Evolutionary conservation across 2,113 vertebrate species (phyloP), one percentile per base, ranked within the genome.

Genomic region (Xiphophorus couchianus): DNA sequence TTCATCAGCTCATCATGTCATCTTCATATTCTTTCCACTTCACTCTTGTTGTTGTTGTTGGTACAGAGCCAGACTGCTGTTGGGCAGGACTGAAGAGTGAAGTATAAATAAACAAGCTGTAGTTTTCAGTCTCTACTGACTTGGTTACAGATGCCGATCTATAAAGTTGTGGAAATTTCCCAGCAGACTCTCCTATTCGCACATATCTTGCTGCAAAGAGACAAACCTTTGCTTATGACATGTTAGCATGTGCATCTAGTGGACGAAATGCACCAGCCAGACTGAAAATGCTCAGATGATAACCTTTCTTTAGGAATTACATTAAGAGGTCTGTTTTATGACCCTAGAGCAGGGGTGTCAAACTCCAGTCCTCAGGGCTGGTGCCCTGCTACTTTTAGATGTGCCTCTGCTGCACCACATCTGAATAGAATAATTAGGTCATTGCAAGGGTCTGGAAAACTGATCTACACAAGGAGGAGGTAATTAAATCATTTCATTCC

Each of bases 1-100:
- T 44, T 78, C 74, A 61, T 68, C 66, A 71, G 64, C 66, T 86
- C 61, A 42, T 54, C 71, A 62, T 64, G 85, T 76, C 62, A 4
- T 15, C 66, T 51, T 76, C 64, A 58, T 54, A 86, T 85, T 90
- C 75, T 89, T 91, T 87, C 85, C 88, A 83, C 27, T 62, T 31
- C 30, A 69, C 14, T 63, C 64, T 69, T 69, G 64, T 78, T 79
- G 80, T 79, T 87, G 35, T 75, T 5, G 44, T 66, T 82, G 86
- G 82, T 71, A 58, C 42, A 10, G 17, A 35, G 82, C 83, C 90
- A 90, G 73, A 28, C 44, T 72, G 75, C 79, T 84, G 80, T 83
- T 74, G 66, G 67, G 37, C n/a, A 2, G 37, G 69, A 54, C 65
- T 66, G 76, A 73, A 83, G 80, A 73, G 69, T 65, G 31, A 35